Evolutionary conservation across 2,113 vertebrate genomes (phyloP), one percentile per base, ranked within the genome.

Genomic region (Baryphthengus martii): DNA sequence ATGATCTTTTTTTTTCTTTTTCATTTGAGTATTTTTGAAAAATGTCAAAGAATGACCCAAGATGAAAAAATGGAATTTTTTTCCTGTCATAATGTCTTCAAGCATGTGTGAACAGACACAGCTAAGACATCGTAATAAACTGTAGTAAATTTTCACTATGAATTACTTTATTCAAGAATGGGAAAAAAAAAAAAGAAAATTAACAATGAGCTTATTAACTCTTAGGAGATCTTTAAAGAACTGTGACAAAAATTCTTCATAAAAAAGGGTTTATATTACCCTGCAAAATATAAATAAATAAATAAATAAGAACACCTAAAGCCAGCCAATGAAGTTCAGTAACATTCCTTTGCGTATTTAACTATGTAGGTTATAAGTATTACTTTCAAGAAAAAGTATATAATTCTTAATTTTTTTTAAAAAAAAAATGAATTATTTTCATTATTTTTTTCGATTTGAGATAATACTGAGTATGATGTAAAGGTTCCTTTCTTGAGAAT

Each of bases 381-480:
- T 39, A 44, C 5, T 66, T n/a, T 52, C 7, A 31, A n/a, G 28
- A 6, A 63, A 71, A 85, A 29, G 1, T 39, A 13, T 14, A 6
- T 53, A 28, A 47, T 65, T 45, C 2, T 25, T 47, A 44, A 6
- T 24, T 52, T 37, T 67, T 19, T n/a, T n/a, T n/a, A n/a, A n/a
- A n/a, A n/a, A n/a, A n/a, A n/a, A n/a, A n/a, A n/a, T n/a, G n/a
- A n/a, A n/a, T 44, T 58, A 33, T 16, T 72, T 44, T 50, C 4
- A 31, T 73, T 40, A 7, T 5, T 62, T 6, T 17, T 75, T 83
- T 75, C 42, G 47, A 39, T 67, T 80, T 80, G 23, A 47, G 10
- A 26, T 9, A 3, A 35, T 12, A 17, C 3, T 0, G 0, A 14
- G 11, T 28, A 33, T 66, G 23, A 31, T 12, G 6, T 42, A n/a